These are phyloP conservation scores for Chaetura pelagica DNA, from an alignment of 2,113 vertebrate species.

Conservation along the genomic window DNA sequence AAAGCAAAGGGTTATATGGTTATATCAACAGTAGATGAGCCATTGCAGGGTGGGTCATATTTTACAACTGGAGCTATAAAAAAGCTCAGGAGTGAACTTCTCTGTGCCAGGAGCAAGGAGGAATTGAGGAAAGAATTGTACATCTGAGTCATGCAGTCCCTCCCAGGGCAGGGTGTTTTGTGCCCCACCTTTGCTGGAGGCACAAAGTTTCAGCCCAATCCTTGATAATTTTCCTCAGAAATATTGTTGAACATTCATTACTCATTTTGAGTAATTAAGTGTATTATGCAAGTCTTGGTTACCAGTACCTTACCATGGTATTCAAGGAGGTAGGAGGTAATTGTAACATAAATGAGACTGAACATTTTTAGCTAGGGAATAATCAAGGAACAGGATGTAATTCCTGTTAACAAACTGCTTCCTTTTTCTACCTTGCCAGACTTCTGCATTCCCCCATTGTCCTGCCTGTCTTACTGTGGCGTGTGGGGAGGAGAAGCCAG, in stretches of 20 bases:
- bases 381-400: neutral
- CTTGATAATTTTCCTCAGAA: neutral
- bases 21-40: slow-evolving; percentile 51
- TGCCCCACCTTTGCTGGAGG: slow-evolving; percentile 31
- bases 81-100: slow-evolving; percentile 2
- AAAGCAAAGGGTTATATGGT: slow-evolving; percentile 26
- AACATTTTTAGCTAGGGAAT: neutral
- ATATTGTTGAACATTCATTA: neutral
- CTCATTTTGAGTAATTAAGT: neutral
- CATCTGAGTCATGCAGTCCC: slow-evolving; percentile 41
- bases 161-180: neutral
- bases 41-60: slow-evolving; percentile 35
- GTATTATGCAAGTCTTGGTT: neutral
- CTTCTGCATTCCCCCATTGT: neutral
- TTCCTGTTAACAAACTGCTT: neutral
- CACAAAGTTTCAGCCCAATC: neutral
- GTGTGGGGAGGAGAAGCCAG: neutral
- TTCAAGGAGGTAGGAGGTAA: neutral
- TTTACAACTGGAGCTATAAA: neutral
- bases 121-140: slow-evolving; percentile 18
- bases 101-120: neutral
- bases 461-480: neutral
- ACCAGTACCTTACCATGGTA: neutral
- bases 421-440: neutral
- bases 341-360: neutral